phyloP scores from a whole-genome alignment of 92 coral and sea anemone genomes.

The Epizoanthus stellaris region DNA sequence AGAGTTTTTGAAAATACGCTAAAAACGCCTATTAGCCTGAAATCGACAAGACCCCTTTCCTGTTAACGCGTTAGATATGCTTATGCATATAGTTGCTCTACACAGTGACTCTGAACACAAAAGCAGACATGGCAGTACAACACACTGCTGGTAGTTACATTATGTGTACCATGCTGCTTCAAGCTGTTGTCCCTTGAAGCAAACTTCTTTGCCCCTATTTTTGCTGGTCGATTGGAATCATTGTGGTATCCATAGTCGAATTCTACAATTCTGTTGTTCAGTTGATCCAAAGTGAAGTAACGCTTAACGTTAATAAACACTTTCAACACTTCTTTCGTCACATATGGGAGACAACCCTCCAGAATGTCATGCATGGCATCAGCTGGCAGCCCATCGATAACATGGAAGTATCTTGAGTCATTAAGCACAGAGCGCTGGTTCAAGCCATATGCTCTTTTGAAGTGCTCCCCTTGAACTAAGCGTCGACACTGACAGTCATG shows the following conservation, averaged over 20 bases:
- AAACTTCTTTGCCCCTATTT: constrained; percentile 39
- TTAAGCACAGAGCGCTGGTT: constrained; percentile 61
- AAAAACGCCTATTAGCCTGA: no score
- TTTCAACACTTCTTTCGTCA: constrained; percentile 57
- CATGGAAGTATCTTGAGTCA: constrained; percentile 70
- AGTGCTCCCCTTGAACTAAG: constrained; percentile 63
- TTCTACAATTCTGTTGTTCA: constrained; percentile 50
- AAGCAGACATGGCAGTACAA: no score
- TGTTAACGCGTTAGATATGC: no score
- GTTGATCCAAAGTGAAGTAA: constrained; percentile 43
- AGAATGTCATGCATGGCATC: constrained; percentile 77
- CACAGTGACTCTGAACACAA: no score
- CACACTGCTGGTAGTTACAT: no score
- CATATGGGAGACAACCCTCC: constrained; percentile 65
- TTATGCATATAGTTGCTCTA: no score
- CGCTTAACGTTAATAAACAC: constrained; percentile 45
- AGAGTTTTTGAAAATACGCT: no score
- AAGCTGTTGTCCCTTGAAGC: constrained; percentile 62
- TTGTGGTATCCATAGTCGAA: constrained; percentile 34
- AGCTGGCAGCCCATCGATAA: constrained; percentile 65
- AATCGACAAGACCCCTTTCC: no score
- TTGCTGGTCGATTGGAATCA: constrained; percentile 7
- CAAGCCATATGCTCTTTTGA: constrained; percentile 71
- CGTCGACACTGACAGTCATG: constrained; percentile 59
- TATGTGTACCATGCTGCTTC: constrained; percentile 79